Evolutionary conservation across 2,797 vertebrate genomes (phyloP).

Genomic region (Uromys caudimaculatus): DNA sequence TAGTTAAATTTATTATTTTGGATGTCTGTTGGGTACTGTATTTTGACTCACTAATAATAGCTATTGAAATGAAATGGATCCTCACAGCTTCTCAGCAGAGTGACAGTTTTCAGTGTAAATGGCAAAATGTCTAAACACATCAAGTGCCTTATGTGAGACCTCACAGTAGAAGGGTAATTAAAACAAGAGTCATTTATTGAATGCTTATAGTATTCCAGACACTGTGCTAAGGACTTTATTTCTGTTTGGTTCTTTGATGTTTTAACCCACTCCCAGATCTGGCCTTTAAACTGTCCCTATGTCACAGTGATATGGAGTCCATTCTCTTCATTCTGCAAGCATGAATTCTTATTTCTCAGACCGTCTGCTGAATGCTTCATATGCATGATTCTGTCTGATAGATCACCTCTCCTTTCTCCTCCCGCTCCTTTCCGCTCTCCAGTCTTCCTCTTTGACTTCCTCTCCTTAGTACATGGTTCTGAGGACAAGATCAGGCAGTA

Average conservation of each 20-base stretch:
- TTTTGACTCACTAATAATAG: constrained; percentile 45
- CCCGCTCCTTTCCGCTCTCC: no score
- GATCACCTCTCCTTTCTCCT: background rate
- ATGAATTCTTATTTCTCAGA: background rate
- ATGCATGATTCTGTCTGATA: background rate
- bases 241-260: background rate
- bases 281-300: background rate
- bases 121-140: constrained; percentile 19
- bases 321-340: background rate
- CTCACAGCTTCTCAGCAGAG: background rate
- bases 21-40: background rate
- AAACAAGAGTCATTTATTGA: background rate
- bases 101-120: constrained; percentile 38
- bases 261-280: background rate
- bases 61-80: constrained; percentile 8
- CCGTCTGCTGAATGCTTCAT: background rate
- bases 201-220: background rate
- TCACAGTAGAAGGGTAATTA: background rate
- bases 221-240: background rate
- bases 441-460: background rate
- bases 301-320: background rate
- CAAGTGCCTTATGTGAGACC: background rate
- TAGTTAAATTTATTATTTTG: background rate
- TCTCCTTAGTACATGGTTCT: background rate
- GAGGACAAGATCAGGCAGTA: background rate